These are phyloP conservation scores for Ladona fulva DNA, from an alignment of 1,140 invertebrate species.

Conservation along the genomic window DNA sequence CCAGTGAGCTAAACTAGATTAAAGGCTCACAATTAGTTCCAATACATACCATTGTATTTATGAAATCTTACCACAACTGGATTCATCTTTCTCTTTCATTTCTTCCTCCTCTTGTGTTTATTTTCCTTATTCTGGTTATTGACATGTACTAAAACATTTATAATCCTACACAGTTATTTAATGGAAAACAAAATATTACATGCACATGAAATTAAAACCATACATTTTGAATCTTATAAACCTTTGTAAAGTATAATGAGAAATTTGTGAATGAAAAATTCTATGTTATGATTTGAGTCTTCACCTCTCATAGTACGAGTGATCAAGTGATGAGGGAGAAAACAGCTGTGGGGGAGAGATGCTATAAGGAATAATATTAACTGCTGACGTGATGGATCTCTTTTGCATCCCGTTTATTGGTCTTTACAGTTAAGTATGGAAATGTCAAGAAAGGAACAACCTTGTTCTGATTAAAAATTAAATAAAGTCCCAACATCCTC, in stretches of 20 bases:
- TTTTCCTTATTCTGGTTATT: background rate
- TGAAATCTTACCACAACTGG: background rate
- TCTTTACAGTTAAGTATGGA: background rate
- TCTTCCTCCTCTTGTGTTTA: background rate
- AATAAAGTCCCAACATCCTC: background rate
- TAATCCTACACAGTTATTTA: constrained; percentile 2
- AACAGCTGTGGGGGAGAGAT: background rate
- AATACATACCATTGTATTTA: background rate
- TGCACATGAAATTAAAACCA: constrained; percentile 1
- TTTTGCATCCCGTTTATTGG: background rate
- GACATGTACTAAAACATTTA: constrained; percentile 7
- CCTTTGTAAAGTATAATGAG: background rate
- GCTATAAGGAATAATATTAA: background rate
- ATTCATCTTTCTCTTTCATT: background rate
- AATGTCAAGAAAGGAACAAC: background rate
- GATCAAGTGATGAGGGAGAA: background rate
- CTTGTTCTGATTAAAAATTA: background rate
- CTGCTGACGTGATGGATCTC: background rate
- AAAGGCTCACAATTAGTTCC: background rate
- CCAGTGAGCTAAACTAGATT: background rate
- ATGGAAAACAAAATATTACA: constrained; percentile 8
- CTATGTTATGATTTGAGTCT: background rate
- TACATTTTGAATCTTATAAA: background rate
- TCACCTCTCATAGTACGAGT: background rate
- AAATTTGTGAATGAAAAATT: background rate